These are phyloP conservation scores for Drosophila picticornis DNA, from an alignment of 2,888 invertebrate genomes.

Conservation along the genomic window DNA sequence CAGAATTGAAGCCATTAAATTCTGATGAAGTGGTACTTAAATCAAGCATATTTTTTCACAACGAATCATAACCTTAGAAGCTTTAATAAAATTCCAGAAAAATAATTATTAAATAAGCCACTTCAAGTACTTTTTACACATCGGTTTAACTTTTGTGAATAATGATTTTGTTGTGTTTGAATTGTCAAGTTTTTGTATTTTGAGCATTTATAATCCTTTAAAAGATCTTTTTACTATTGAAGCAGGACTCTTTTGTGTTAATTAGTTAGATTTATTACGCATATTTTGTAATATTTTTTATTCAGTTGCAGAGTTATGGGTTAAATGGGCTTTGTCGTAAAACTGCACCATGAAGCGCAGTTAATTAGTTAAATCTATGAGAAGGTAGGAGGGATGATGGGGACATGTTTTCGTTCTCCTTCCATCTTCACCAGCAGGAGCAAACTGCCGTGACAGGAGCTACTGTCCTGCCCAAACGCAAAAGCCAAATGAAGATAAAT, in stretches of 20 bases:
- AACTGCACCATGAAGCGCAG: conserved; percentile 11
- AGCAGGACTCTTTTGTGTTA: not conserved
- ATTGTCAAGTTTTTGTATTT: not conserved
- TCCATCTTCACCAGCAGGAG: conserved; percentile 13
- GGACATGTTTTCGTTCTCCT: too few relatives aligned
- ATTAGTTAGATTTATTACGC: conserved; percentile 1
- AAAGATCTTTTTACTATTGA: not conserved
- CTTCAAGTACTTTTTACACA: not conserved
- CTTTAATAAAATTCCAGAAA: not conserved
- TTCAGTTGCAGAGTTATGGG: not conserved
- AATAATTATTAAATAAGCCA: not conserved
- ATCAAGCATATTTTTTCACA: not conserved
- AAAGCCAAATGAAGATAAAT: conserved; percentile 71
- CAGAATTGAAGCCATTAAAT: too few relatives aligned
- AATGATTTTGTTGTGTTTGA: not conserved
- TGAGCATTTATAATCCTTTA: not conserved
- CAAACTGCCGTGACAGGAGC: conserved; percentile 11
- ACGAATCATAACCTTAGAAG: not conserved
- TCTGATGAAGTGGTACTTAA: not conserved
- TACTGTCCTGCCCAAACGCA: conserved; percentile 49
- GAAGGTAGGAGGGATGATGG: not conserved
- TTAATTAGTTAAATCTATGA: conserved; percentile 27
- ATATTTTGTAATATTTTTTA: not conserved
- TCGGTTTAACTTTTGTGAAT: not conserved
- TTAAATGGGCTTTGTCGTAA: conserved; percentile 4